Evolutionary conservation across 2,888 invertebrate species (phyloP).

Genomic region (Aradus depressus): DNA sequence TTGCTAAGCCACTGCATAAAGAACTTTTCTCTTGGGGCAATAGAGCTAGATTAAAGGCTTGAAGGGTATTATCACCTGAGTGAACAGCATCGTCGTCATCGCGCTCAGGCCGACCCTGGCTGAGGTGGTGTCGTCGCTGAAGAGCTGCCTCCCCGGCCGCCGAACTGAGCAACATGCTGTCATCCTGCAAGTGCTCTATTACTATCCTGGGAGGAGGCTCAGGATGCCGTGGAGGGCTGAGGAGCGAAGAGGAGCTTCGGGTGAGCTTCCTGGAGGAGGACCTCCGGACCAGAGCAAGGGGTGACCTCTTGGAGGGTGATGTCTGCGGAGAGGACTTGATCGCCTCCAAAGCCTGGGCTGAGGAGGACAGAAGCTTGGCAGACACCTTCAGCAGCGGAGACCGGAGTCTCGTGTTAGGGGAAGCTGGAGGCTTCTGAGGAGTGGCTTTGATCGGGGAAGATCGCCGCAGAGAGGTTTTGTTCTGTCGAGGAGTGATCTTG

Average conservation of each 20-base stretch:
- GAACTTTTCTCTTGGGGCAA: too few relatives aligned
- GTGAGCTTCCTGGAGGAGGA: constrained; percentile 62
- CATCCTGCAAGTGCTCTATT: constrained; percentile 36
- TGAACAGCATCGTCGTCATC: constrained; percentile 42
- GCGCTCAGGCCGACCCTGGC: too few relatives aligned
- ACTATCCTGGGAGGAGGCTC: constrained; percentile 26
- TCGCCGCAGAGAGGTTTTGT: too few relatives aligned
- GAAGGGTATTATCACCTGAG: constrained; percentile 17
- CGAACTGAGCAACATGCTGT: constrained; percentile 32
- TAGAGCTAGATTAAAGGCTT: too few relatives aligned
- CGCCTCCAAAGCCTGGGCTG: constrained; percentile 30
- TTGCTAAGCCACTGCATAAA: too few relatives aligned
- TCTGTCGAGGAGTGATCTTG: too few relatives aligned
- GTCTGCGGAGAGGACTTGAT: constrained; percentile 23
- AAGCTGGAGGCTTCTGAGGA: constrained; percentile 3
- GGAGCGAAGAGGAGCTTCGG: constrained; percentile 38
- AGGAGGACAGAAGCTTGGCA: constrained; percentile 28
- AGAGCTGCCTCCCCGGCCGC: constrained; percentile 41
- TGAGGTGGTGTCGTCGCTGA: constrained; percentile 37
- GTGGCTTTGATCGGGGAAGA: too few relatives aligned
- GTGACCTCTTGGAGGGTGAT: constrained; percentile 29
- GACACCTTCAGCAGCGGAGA: constrained; percentile 30
- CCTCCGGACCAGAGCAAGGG: constrained; percentile 47
- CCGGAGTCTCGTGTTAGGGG: constrained; percentile 16
- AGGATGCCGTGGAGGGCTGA: constrained; percentile 24